phyloP scores from a whole-genome alignment of 2,797 vertebrate species.

The Lutjanus argentimaculatus region DNA sequence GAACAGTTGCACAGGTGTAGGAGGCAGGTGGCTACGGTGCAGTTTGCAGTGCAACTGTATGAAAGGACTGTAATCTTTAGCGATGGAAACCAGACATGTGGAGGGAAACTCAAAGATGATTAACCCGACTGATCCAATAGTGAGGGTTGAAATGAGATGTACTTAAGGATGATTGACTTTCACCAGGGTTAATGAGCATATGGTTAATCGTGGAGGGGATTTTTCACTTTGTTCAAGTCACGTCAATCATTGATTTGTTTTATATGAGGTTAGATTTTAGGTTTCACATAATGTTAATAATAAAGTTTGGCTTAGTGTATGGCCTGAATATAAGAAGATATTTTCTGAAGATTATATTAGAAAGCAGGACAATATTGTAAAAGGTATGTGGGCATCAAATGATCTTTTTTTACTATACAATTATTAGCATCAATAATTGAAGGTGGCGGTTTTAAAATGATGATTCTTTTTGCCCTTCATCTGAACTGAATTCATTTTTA shows the following conservation, averaged over 20 bases:
- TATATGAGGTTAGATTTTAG: background rate
- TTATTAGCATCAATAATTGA: too few species aligned
- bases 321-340: too few species aligned
- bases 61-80: conserved; percentile 4
- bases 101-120: background rate
- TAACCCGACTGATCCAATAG: conserved; percentile 31
- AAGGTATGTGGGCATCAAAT: too few species aligned
- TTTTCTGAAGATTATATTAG: too few species aligned
- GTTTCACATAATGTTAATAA: background rate
- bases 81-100: conserved; percentile 29
- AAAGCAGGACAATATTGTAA: too few species aligned
- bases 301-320: too few species aligned
- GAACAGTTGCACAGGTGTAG: conserved; percentile 22
- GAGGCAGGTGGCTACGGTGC: conserved; percentile 16
- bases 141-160: conserved; percentile 2
- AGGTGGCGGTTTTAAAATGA: too few species aligned
- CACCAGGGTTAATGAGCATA: background rate
- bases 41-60: background rate
- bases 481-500: too few species aligned
- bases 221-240: background rate
- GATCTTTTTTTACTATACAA: too few species aligned
- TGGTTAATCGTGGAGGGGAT: background rate
- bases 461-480: too few species aligned
- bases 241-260: background rate
- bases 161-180: background rate